These are phyloP conservation scores for Tenebrio molitor DNA, from an alignment of 1,140 invertebrate species.

Conservation along the genomic window DNA sequence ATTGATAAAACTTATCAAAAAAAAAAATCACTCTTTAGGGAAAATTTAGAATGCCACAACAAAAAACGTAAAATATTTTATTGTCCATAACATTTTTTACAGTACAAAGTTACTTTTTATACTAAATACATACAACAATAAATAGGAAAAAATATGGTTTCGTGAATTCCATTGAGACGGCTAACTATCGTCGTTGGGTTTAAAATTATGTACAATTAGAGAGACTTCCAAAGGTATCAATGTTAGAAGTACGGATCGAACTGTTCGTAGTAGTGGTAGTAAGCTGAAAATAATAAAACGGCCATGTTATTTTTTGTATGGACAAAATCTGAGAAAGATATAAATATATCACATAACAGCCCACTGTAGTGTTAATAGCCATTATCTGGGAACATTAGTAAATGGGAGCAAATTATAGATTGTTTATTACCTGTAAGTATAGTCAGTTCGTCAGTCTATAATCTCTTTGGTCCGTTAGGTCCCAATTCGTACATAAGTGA, in stretches of 20 bases:
- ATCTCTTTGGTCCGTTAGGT: constrained; percentile 58
- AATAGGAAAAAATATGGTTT: neutral
- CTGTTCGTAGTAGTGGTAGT: constrained; percentile 43
- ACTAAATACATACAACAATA: constrained; percentile 30
- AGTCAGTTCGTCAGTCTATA: constrained; percentile 46
- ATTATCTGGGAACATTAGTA: too few species aligned
- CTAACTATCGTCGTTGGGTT: neutral
- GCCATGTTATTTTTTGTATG: too few species aligned
- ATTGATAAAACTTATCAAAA: too few species aligned
- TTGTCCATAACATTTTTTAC: constrained; percentile 6
- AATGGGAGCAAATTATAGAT: too few species aligned
- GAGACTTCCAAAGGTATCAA: neutral
- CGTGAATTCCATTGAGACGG: neutral
- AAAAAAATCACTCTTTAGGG: too few species aligned
- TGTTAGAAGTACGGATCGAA: constrained; percentile 43
- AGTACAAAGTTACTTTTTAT: constrained; percentile 6
- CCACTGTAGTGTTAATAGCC: too few species aligned
- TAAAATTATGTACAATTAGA: constrained; percentile 43
- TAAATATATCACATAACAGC: too few species aligned
- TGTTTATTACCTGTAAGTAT: neutral
- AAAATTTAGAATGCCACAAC: too few species aligned
- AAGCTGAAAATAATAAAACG: constrained; percentile 44
- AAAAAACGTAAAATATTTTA: too few species aligned
- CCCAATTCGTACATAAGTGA: constrained; percentile 56
- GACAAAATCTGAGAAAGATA: too few species aligned